Evolutionary conservation across 2,888 invertebrate species (phyloP).

Genomic region (Trypoxylon attenuatum): DNA sequence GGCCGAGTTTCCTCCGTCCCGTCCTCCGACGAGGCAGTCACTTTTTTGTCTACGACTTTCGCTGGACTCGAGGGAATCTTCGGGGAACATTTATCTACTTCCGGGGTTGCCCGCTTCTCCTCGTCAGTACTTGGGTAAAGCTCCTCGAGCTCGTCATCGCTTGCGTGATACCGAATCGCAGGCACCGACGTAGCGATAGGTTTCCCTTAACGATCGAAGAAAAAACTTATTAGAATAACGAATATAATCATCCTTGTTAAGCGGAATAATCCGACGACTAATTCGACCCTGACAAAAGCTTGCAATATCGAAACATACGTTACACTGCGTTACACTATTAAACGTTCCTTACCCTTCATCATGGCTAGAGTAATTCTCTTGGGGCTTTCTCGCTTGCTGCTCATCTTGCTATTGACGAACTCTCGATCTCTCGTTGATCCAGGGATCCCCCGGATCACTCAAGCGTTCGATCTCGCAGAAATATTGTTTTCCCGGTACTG

Average conservation of each 20-base stretch:
- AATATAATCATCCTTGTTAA: too few species aligned
- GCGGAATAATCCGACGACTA: neutral
- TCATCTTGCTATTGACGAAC: too few species aligned
- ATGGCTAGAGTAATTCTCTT: constrained; percentile 70
- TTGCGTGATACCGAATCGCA: constrained; percentile 85
- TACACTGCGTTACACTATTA: neutral
- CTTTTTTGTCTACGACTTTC: constrained; percentile 75
- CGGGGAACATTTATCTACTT: constrained; percentile 67
- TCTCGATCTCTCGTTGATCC: neutral
- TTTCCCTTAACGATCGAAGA: constrained; percentile 66
- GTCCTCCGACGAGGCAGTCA: constrained; percentile 64
- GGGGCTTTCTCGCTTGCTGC: constrained; percentile 63
- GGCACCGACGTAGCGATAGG: constrained; percentile 74
- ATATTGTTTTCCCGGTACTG: neutral
- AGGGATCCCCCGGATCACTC: neutral
- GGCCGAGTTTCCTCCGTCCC: constrained; percentile 78
- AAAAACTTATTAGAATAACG: neutral
- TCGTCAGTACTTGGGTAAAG: constrained; percentile 78
- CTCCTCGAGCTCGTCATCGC: constrained; percentile 85
- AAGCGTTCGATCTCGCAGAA: neutral
- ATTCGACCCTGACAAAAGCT: neutral
- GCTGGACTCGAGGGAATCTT: constrained; percentile 66
- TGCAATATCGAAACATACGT: constrained; percentile 4
- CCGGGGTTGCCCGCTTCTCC: constrained; percentile 77
- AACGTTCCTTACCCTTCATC: constrained; percentile 67